Percentiles rank a stretch among this genome's conserved stretches.
These are phyloP conservation scores for Trichonephila clavipes DNA, from an alignment of 1,140 invertebrate species.

Conservation along the genomic window DNA sequence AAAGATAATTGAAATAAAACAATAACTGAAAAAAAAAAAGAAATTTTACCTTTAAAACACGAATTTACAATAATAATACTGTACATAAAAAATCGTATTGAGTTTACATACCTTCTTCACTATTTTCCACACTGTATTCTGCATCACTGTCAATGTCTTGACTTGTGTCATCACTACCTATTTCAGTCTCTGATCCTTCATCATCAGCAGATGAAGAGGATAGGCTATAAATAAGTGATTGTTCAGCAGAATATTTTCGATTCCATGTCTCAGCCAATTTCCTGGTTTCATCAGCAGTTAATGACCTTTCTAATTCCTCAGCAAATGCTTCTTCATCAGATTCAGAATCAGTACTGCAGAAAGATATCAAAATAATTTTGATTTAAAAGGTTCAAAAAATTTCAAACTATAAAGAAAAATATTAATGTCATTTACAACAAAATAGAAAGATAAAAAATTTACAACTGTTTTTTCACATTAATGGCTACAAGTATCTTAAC, in stretches of 20 bases:
- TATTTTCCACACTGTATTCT: slow-evolving; percentile 82
- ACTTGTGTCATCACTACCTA: slow-evolving; percentile 79
- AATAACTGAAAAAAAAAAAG: too few species aligned
- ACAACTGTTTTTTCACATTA: too few species aligned
- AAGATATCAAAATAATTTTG: too few species aligned
- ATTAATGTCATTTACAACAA: too few species aligned
- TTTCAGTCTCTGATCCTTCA: slow-evolving; percentile 75
- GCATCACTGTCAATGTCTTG: slow-evolving; percentile 84
- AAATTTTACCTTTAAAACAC: too few species aligned
- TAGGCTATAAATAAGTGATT: slow-evolving; percentile 48
- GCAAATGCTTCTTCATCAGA: slow-evolving; percentile 84
- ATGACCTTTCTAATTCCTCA: slow-evolving; percentile 84
- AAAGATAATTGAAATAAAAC: too few species aligned
- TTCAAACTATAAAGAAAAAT: too few species aligned
- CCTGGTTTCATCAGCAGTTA: slow-evolving; percentile 86
- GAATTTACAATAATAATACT: too few species aligned
- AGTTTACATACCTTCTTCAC: slow-evolving; percentile 59
- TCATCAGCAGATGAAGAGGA: slow-evolving; percentile 75
- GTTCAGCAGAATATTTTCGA: slow-evolving; percentile 82
- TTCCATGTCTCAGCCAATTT: slow-evolving; percentile 86
- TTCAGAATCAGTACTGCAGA: slow-evolving; percentile 75
- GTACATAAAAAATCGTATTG: not conserved
- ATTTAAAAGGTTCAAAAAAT: too few species aligned
- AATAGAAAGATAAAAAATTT: too few species aligned
- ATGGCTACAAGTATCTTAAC: too few species aligned